Evolutionary conservation across 2,797 vertebrate genomes (phyloP).

Genomic region (Zenarchopterus dispar): DNA sequence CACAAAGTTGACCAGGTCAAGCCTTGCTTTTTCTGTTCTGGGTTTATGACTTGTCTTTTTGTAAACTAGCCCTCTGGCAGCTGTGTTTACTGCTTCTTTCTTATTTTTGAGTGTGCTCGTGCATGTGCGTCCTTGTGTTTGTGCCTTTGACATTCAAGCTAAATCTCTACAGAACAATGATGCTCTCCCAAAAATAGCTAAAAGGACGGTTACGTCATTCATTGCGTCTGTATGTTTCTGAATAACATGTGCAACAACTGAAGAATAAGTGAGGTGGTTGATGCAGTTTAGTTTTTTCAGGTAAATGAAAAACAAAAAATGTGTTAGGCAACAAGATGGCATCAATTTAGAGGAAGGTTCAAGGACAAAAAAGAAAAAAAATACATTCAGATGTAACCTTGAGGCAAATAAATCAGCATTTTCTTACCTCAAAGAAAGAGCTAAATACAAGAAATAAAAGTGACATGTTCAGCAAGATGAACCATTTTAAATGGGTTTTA

Average conservation of each 20-base stretch:
- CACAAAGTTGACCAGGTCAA: not conserved
- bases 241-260: not conserved
- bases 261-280: not conserved
- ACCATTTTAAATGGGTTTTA: too few species aligned
- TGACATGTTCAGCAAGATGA: not conserved
- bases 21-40: not conserved
- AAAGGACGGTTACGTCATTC: not conserved
- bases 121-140: not conserved
- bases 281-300: not conserved
- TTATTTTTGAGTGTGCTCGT: not conserved
- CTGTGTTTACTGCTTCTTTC: not conserved
- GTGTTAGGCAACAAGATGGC: too few species aligned
- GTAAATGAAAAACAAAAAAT: not conserved
- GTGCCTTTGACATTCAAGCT: constrained; percentile 11
- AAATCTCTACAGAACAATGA: not conserved
- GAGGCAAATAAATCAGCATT: not conserved
- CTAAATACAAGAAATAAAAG: not conserved
- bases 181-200: not conserved
- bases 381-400: not conserved
- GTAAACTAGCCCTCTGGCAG: too few species aligned
- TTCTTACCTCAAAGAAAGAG: not conserved
- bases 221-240: not conserved
- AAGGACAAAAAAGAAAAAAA: not conserved
- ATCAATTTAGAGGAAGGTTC: not conserved
- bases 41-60: not conserved